A percentile compares a stretch with the other conserved stretches of the same genome.
These are phyloP conservation scores for Iphiclides podalirius DNA, from an alignment of 2,888 invertebrate genomes.

Conservation along the genomic window DNA sequence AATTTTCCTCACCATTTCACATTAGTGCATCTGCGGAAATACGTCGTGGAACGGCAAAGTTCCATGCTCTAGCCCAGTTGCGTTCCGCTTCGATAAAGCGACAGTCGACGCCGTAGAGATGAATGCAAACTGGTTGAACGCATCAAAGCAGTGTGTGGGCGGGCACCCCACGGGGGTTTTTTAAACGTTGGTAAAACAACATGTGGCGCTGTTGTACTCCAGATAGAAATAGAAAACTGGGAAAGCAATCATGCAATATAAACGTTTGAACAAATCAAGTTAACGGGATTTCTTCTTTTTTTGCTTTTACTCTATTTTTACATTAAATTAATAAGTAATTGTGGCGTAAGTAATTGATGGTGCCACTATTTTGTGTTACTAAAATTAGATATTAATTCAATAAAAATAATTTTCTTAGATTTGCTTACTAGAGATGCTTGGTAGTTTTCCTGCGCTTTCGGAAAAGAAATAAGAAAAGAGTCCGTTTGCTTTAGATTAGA, in stretches of 20 bases:
- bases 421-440: too few relatives aligned
- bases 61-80: constrained; percentile 52
- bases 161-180: constrained; percentile 45
- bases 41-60: constrained; percentile 32
- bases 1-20: constrained; percentile 8
- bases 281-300: constrained; percentile 17
- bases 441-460: too few relatives aligned
- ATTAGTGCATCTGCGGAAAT: constrained; percentile 10
- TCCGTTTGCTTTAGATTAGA: too few relatives aligned
- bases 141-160: constrained; percentile 37
- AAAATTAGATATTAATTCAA: too few relatives aligned
- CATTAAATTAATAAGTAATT: too few relatives aligned
- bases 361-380: too few relatives aligned
- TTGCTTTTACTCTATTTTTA: neutral
- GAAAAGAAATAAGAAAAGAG: too few relatives aligned
- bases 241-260: constrained; percentile 39
- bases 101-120: constrained; percentile 31
- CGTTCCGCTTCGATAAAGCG: constrained; percentile 40
- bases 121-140: constrained; percentile 48
- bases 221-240: constrained; percentile 40
- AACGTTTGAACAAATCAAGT: neutral
- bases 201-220: constrained; percentile 52
- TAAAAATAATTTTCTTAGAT: too few relatives aligned
- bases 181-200: constrained; percentile 50
- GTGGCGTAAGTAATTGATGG: too few relatives aligned